Conservation (phyloP, 35 echinoderm and acorn worm genomes). For the Amphiura filiformis region DNA sequence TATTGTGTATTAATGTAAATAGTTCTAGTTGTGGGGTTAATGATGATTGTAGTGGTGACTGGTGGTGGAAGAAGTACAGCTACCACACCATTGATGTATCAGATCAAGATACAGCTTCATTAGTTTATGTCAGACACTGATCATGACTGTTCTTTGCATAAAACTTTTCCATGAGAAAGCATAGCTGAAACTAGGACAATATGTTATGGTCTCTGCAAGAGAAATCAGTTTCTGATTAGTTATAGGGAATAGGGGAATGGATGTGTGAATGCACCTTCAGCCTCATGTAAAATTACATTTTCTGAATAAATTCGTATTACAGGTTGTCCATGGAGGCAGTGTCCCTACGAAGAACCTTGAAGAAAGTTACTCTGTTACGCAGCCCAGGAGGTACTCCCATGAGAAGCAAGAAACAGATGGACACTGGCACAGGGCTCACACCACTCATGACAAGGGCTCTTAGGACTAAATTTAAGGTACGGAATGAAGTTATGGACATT, state of each 20-base stretch:
- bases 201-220: neutral
- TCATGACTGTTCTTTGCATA: too few relatives aligned
- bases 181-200: neutral
- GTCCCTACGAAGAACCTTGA: slow-evolving; percentile 30
- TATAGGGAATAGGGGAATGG: neutral
- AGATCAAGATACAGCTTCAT: too few relatives aligned
- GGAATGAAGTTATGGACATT: too few relatives aligned
- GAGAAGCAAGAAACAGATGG: neutral
- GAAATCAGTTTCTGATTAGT: neutral
- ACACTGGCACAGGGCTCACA: slow-evolving; percentile 56
- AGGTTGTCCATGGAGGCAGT: slow-evolving; percentile 61
- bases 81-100: too few relatives aligned
- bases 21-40: too few relatives aligned
- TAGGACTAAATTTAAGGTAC: slow-evolving; percentile 61
- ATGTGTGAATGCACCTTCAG: neutral
- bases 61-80: too few relatives aligned
- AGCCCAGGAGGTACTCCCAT: slow-evolving; percentile 71
- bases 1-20: too few relatives aligned
- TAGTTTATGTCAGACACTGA: too few relatives aligned
- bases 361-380: slow-evolving; percentile 45
- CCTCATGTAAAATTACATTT: neutral
- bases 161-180: too few relatives aligned
- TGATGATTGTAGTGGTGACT: too few relatives aligned
- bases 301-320: neutral
- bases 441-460: slow-evolving; percentile 74